Evolutionary conservation across 2,888 invertebrate species (phyloP), one percentile per base, ranked within the genome.

Genomic region (Trichopoda pennipes): DNA sequence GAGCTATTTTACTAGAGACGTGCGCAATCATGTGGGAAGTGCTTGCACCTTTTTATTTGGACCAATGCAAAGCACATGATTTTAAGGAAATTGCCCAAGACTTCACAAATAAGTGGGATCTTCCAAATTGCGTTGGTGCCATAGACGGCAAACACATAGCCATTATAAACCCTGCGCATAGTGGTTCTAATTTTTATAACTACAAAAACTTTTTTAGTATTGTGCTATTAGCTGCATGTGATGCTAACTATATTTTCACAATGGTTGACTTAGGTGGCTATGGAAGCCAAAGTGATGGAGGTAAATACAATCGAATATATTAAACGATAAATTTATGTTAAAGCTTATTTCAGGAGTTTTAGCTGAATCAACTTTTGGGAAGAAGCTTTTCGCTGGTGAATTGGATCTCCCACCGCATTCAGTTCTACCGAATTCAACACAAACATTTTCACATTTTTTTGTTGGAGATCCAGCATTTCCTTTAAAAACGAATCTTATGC

Each of bases 121-220:
- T 58, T 32, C 60, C 42, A 38, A 32, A 32, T 55, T 32, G 32
- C 32, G 28, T n/a, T 55, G 28, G 55, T 32, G 55, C 55, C 32
- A 55, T 32, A 32, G 53, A 53, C 53, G 58, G 58, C n/a, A 58
- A 58, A 58, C 58, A 58, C 12, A 58, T 58, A 35, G 38, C 60
- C 21, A 60, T 60, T 38, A 35, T 19, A 60, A 38, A 42, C 14
- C 60, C 60, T 55, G 55, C 32, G 60, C 60, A 60, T 60, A 28
- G 28, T 28, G 28, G 28, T 28, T 28, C 28, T 28, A 28, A 28
- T 2, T 28, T 28, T 28, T 28, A 28, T 28, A 28, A 28, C 28
- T 28, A 28, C 28, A 28, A 28, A 28, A 28, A 28, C 28, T 28
- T 28, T 28, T 6, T 28, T 28, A 28, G 28, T 28, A 28, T 28